Evolutionary conservation across 2,888 invertebrate genomes (phyloP).

Genomic region (Dorcus parallelipipedus): DNA sequence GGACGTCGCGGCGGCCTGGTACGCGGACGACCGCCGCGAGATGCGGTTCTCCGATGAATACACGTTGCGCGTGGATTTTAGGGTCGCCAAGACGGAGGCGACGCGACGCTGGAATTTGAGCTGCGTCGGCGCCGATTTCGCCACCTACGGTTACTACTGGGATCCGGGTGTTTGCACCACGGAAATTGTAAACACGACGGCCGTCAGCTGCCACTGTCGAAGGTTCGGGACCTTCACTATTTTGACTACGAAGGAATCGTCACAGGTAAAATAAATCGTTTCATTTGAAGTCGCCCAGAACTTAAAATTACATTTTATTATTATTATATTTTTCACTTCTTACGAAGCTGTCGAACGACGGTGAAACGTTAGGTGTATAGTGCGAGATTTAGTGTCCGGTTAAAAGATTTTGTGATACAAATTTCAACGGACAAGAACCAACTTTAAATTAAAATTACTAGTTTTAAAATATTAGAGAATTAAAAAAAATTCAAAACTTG

Average conservation of each 20-base stretch:
- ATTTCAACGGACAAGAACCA: too few species aligned
- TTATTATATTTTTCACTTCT: too few species aligned
- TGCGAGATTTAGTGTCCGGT: too few species aligned
- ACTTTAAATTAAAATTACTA: too few species aligned
- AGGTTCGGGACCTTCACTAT: constrained; percentile 61
- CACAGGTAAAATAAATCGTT: constrained; percentile 43
- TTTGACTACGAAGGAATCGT: constrained; percentile 53
- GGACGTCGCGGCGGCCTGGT: constrained; percentile 50
- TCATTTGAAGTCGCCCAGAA: too few species aligned
- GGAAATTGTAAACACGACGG: constrained; percentile 48
- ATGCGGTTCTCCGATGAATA: constrained; percentile 45
- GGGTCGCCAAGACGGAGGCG: constrained; percentile 38
- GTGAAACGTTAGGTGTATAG: too few species aligned
- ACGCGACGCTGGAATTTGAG: constrained; percentile 50
- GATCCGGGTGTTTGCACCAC: constrained; percentile 58
- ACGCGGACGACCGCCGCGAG: constrained; percentile 31
- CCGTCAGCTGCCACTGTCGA: constrained; percentile 59
- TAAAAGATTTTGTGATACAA: too few species aligned
- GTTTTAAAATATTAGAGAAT: too few species aligned
- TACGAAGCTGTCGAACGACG: too few species aligned
- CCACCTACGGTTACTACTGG: constrained; percentile 58
- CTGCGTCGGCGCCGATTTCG: constrained; percentile 49
- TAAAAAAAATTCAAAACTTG: too few species aligned
- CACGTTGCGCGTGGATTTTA: constrained; percentile 47
- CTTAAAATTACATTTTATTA: too few species aligned